Base-by-base conservation (phyloP, 2,797 vertebrate genomes). In the Natrix natrix region DNA sequence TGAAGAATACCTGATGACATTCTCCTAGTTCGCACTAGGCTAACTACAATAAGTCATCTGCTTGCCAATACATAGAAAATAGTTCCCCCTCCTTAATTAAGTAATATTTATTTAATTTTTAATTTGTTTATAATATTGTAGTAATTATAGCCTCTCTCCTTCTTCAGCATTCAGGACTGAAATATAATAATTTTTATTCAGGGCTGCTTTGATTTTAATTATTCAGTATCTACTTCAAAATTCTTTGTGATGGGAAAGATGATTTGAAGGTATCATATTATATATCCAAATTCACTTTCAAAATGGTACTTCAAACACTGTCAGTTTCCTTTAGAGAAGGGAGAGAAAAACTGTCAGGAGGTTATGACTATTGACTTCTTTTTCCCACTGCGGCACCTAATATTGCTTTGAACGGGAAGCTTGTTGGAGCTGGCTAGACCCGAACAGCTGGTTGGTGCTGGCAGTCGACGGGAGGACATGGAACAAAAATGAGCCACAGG, bases 161-260 rank as follows among this genome's bases (percentile, higher is more conserved):
- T 52, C 37, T 48, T 60, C 16, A 8, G 59, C 83, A 61, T 90
- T 86, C 78, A 92, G 55, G 61, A 90, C 4, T 86, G 57, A 90
- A 92, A 90, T 56, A 26, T 11, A 90, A 90, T 86, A 8, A 66
- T 86, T 90, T 92, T 59, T 90, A 52, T 54, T 24, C 88, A 86
- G 59, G 88, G 59, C 59, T 92, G 55, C 87, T 89, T 86, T 92
- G 59, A 56, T 90, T 86, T 90, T 78, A 56, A 90, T 86, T 63
- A 90, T 86, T 92, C 59, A 86, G 88, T 55, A 56, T 87, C 92
- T 92, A 11, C 86, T 92, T 90, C 59, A 56, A 43, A 66, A 90
- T 22, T 37, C n/a, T 88, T 74, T 92, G 43, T 66, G 59, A 92
- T 48, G 89, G 59, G 48, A 90, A 78, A 43, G 74, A 43, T 22